Conservation (phyloP, 2,797 vertebrate species). For the Melanotaenia parkinsoni region DNA sequence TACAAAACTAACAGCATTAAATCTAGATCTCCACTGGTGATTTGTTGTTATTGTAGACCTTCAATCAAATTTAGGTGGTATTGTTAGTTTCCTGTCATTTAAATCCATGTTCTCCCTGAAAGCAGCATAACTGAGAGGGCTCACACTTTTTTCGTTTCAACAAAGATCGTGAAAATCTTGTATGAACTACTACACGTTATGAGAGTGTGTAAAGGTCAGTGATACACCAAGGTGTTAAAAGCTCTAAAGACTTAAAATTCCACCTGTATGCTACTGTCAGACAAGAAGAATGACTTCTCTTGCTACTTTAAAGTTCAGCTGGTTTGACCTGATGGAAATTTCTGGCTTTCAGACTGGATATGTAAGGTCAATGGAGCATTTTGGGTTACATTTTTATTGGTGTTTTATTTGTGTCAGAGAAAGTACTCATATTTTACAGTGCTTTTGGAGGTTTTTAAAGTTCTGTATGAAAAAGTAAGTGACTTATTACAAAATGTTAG, state of each 20-base stretch:
- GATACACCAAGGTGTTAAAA: constrained; percentile 12
- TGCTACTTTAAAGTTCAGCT: constrained; percentile 5
- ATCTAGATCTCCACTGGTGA: background rate
- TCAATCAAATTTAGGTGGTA: background rate
- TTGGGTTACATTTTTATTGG: background rate
- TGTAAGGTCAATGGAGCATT: background rate
- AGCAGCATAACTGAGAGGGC: background rate
- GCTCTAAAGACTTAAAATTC: constrained; percentile 6
- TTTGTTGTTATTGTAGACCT: background rate
- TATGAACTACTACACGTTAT: background rate
- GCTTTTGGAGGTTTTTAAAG: background rate
- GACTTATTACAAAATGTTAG: background rate
- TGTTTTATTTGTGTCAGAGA: background rate
- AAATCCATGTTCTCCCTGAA: background rate
- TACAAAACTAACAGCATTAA: no score
- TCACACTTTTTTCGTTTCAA: background rate
- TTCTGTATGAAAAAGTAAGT: background rate
- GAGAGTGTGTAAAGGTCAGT: background rate
- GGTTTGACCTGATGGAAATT: constrained; percentile 2
- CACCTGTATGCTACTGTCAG: constrained; percentile 26
- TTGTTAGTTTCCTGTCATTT: background rate
- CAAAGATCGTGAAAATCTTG: background rate
- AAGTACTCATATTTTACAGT: background rate
- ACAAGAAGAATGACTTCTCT: background rate
- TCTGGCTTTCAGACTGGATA: background rate